Evolutionary conservation across 2,113 vertebrate species (phyloP).

Genomic region (Ovis canadensis): DNA sequence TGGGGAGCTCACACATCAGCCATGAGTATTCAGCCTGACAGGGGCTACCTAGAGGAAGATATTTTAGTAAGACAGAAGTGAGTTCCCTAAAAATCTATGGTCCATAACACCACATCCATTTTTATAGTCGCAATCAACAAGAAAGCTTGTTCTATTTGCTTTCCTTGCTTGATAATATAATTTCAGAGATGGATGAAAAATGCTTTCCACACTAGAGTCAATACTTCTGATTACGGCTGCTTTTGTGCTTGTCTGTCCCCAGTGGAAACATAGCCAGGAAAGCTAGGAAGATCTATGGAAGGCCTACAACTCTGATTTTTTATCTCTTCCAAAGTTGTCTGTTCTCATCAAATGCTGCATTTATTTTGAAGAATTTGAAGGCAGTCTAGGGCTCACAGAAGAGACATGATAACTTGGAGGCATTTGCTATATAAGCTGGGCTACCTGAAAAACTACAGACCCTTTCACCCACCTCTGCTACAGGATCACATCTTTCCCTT

Average conservation of each 20-base stretch:
- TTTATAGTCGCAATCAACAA: constrained; percentile 43
- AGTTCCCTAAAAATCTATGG: neutral
- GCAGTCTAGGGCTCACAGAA: neutral
- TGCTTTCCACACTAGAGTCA: constrained; percentile 40
- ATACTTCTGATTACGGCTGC: constrained; percentile 49
- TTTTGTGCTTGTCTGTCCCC: neutral
- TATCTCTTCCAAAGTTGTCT: neutral
- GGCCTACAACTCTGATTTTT: neutral
- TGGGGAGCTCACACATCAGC: neutral
- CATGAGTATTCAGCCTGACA: neutral
- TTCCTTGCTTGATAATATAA: constrained; percentile 51
- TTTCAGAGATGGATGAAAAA: constrained; percentile 56
- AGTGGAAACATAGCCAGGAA: neutral
- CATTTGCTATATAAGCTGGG: neutral
- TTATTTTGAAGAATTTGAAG: constrained; percentile 44
- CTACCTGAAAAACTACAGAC: neutral
- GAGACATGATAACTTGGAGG: neutral
- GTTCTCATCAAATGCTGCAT: constrained; percentile 39
- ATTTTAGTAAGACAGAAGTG: constrained; percentile 25
- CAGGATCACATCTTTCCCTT: neutral
- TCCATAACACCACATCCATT: constrained; percentile 7
- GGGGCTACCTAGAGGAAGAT: neutral
- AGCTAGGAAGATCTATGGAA: neutral
- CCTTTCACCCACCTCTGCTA: neutral
- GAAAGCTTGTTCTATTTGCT: constrained; percentile 34